Evolutionary conservation across 2,888 invertebrate genomes (phyloP), one percentile per base, ranked within the genome.

Genomic region (Drosophila borborema): DNA sequence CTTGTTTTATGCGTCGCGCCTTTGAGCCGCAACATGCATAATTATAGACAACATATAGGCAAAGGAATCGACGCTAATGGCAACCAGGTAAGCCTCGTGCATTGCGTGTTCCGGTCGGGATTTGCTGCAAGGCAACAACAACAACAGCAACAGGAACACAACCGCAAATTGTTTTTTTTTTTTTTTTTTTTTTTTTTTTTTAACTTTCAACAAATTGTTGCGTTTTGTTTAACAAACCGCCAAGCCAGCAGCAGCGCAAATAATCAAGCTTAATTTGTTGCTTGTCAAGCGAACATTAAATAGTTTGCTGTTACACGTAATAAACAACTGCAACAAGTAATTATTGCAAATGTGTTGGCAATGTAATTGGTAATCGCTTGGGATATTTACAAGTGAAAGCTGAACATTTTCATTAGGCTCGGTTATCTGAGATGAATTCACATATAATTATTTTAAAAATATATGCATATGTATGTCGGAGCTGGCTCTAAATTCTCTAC

Each of bases 21-120:
- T 80, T 78, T 80, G 61, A 80, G 80, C 75, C 56, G 73, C 60
- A 76, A 76, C 67, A 68, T 76, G 78, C 86, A 84, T 82, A 82
- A 84, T 84, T 86, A 84, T 66, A 74, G 81, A n/a, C 53, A 43
- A 34, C 40, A 16, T 16, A 40, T 40, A 40, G 38, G 38, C 38
- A 34, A n/a, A 18, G 18, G 34, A 18, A 5, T 34, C 9, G 20
- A 40, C 56, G 73, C 31, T 66, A 66, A 74, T 74, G 53, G 56
- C 58, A 51, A 48, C 46, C 49, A 63, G 67, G 67, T 72, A 73
- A 41, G 64, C 64, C 62, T 51, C 62, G 67, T 72, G 70, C 60
- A 56, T 64, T 84, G 83, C 82, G 87, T 82, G 82, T 81, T 49
- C 64, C 56, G 66, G 64, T 28, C 54, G 49, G 64, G 69, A 72